These are phyloP conservation scores for Fratercula arctica DNA, from an alignment of 2,797 vertebrate species.

Conservation along the genomic window DNA sequence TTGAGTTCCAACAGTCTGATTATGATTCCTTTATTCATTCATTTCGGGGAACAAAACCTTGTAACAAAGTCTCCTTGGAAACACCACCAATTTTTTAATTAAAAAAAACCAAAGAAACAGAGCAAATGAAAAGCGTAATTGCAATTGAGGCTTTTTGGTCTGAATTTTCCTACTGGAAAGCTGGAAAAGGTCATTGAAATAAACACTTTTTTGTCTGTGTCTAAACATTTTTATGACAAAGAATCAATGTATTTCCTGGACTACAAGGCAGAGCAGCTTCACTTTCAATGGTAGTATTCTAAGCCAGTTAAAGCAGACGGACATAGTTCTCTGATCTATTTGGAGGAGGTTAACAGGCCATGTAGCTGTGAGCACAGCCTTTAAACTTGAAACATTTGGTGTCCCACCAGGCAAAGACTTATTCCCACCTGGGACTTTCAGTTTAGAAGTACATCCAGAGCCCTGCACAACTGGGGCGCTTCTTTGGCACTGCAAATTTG, in stretches of 20 bases:
- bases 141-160: not conserved
- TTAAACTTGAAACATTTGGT: not conserved
- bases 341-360: not conserved
- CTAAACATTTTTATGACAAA: slow-evolving; percentile 12
- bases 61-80: not conserved
- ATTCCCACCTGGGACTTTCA: not conserved
- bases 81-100: slow-evolving; percentile 20
- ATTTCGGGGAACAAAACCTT: not conserved
- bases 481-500: not conserved
- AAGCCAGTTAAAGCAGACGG: not conserved
- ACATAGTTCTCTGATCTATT: not conserved
- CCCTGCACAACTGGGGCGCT: too few species aligned
- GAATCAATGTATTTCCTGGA: not conserved
- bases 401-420: not conserved
- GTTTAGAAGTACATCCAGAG: not conserved
- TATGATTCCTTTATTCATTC: not conserved
- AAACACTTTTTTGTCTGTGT: not conserved
- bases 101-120: not conserved
- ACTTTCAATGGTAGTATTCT: not conserved
- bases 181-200: slow-evolving; percentile 36
- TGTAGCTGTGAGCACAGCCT: not conserved
- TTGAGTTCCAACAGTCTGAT: not conserved
- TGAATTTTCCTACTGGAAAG: slow-evolving; percentile 35
- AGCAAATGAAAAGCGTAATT: not conserved
- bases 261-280: not conserved